A percentile compares a stretch with the other conserved stretches of the same genome.
Conservation (phyloP, 1,140 invertebrate species). For the Brachionus asplanchnoidis region DNA sequence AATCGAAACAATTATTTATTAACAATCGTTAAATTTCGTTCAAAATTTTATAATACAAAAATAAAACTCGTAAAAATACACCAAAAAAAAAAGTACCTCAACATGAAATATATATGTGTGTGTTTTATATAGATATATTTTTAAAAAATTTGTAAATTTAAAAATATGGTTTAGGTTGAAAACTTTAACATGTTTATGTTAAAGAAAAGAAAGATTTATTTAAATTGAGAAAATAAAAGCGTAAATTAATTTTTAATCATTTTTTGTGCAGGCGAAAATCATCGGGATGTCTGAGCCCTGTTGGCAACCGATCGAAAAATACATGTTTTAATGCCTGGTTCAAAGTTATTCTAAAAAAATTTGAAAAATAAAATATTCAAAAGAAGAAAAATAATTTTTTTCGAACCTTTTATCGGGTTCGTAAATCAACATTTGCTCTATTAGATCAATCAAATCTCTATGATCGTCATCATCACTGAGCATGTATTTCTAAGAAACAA, state of each 20-base stretch:
- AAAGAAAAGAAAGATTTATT: constrained; percentile 12
- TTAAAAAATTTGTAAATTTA: background rate
- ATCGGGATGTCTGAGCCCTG: background rate
- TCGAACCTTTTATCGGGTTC: constrained; percentile 65
- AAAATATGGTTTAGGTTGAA: background rate
- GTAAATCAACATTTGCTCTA: constrained; percentile 54
- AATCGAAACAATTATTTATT: background rate
- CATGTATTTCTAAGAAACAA: constrained; percentile 67
- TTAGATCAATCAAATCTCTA: constrained; percentile 83
- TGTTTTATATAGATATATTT: background rate
- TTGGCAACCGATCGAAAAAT: constrained; percentile 17
- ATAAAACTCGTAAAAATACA: constrained; percentile 4
- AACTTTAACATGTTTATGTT: background rate
- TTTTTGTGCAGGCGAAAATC: background rate
- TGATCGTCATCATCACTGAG: constrained; percentile 74
- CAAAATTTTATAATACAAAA: background rate
- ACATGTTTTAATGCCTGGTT: background rate
- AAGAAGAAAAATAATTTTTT: background rate
- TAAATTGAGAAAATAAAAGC: constrained; percentile 4
- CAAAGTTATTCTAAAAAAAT: constrained; percentile 29
- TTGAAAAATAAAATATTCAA: background rate
- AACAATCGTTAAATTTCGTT: background rate
- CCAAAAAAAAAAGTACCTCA: background rate
- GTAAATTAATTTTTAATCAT: background rate
- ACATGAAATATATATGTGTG: background rate